Evolutionary conservation across 2,888 invertebrate species (phyloP).

Genomic region (Brenthis daphne): DNA sequence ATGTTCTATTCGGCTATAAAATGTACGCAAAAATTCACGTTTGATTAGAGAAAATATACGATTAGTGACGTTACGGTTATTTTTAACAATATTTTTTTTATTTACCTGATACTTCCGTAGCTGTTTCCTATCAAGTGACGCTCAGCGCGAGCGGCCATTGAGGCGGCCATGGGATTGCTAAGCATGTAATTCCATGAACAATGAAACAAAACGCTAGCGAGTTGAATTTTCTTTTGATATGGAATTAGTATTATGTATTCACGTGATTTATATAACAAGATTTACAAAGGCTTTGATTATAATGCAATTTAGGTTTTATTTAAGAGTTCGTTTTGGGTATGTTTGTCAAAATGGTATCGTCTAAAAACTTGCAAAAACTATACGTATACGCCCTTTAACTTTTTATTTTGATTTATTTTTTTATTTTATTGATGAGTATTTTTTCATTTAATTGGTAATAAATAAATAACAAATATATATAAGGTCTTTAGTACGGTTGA

Average conservation of each 20-base stretch:
- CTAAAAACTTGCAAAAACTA: no score
- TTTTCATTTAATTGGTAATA: no score
- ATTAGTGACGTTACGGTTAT: no score
- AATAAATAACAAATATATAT: no score
- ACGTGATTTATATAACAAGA: conserved; percentile 14
- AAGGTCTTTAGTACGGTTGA: no score
- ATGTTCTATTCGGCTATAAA: conserved; percentile 2
- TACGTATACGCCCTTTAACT: no score
- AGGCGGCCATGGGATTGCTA: not conserved
- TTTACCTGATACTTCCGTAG: conserved; percentile 19
- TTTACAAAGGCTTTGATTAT: conserved; percentile 1
- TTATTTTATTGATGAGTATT: no score
- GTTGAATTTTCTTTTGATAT: not conserved
- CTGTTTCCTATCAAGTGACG: conserved; percentile 17
- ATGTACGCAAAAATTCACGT: conserved; percentile 6
- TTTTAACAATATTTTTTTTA: not conserved
- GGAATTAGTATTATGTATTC: not conserved
- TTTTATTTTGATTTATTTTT: no score
- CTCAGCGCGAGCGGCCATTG: conserved; percentile 1
- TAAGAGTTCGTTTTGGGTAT: no score
- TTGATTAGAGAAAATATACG: not conserved
- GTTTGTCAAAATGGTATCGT: no score
- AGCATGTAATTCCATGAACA: conserved; percentile 9
- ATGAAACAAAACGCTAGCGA: conserved; percentile 7
- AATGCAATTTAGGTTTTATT: not conserved